Evolutionary conservation across 2,113 vertebrate species (phyloP).

Genomic region (Pseudopodoces humilis): DNA sequence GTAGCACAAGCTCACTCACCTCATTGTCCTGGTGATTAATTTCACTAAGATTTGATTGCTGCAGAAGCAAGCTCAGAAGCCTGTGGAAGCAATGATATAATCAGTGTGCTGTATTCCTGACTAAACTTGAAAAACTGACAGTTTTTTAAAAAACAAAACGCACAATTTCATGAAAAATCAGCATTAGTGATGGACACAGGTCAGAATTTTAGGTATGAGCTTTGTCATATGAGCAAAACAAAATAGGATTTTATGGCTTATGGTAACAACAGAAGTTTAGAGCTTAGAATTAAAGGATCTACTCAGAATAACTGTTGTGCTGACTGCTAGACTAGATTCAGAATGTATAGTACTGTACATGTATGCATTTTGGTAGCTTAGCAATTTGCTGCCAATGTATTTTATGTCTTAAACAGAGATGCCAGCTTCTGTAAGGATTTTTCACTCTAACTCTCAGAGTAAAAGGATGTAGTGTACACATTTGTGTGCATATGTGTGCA

Average conservation of each 20-base stretch:
- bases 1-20: conserved; percentile 69
- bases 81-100: conserved; percentile 65
- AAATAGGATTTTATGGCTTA: neutral
- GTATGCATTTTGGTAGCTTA: neutral
- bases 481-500: neutral
- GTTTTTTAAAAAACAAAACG: neutral
- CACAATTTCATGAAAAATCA: neutral
- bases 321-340: neutral
- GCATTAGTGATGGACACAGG: neutral
- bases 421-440: neutral
- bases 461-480: neutral
- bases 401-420: neutral
- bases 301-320: neutral
- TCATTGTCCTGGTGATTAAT: conserved; percentile 91
- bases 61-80: conserved; percentile 83
- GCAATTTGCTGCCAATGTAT: neutral
- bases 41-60: conserved; percentile 83
- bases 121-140: neutral
- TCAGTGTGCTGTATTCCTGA: neutral
- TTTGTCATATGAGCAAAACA: neutral
- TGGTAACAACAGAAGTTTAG: neutral
- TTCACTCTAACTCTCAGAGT: neutral
- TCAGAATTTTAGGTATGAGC: neutral
- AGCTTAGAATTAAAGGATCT: neutral
- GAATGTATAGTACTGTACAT: neutral